phyloP scores from a whole-genome alignment of 2,797 vertebrate genomes.

The Furcifer pardalis region DNA sequence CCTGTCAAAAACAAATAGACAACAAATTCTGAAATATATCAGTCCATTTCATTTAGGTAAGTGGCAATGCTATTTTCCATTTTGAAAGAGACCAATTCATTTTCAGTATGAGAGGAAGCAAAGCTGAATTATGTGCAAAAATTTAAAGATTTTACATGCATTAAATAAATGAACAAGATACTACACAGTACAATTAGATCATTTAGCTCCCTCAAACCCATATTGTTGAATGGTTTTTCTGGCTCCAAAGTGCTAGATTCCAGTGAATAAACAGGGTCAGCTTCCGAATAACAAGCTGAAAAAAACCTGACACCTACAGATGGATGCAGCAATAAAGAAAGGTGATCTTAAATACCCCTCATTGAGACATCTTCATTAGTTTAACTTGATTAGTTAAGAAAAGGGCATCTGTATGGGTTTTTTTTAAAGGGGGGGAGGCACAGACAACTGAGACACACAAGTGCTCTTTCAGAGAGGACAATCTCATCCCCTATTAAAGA shows the following conservation, averaged over 20 bases:
- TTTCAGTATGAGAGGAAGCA: background rate
- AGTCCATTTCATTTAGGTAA: background rate
- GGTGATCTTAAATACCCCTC: slow-evolving; percentile 9
- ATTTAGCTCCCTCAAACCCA: background rate
- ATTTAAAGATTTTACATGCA: slow-evolving; percentile 33
- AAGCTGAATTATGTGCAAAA: slow-evolving; percentile 28
- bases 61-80: background rate
- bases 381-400: background rate
- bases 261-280: background rate
- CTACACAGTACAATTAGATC: slow-evolving; percentile 44
- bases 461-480: slow-evolving; percentile 36
- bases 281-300: fast-evolving
- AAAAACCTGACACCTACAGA: background rate
- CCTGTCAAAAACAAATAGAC: background rate
- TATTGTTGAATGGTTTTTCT: background rate
- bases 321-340: background rate
- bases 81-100: background rate
- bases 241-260: background rate
- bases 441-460: slow-evolving; percentile 41
- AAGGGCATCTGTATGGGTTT: slow-evolving; percentile 40
- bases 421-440: slow-evolving; percentile 36
- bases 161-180: slow-evolving; percentile 26
- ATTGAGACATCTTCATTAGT: slow-evolving; percentile 32
- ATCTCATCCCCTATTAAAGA: slow-evolving; percentile 36
- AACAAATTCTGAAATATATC: background rate